Evolutionary conservation across 2,113 vertebrate species (phyloP).

Genomic region (Pseudorhombus dupliciocellatus): DNA sequence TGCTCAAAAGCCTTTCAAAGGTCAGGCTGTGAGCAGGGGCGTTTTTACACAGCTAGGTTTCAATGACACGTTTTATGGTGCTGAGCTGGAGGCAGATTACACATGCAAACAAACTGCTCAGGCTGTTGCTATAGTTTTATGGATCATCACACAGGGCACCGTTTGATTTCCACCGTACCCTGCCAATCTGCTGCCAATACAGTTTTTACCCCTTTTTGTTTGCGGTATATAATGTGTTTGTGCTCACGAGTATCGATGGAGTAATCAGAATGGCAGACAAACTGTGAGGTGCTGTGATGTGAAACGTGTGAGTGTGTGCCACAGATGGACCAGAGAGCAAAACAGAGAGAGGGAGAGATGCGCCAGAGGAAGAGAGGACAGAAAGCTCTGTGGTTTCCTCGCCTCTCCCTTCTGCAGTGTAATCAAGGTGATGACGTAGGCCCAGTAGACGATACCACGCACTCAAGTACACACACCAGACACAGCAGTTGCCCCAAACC

Average conservation of each 20-base stretch:
- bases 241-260: neutral
- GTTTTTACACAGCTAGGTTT: conserved; percentile 30
- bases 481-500: conserved; percentile 39
- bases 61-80: conserved; percentile 32
- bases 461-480: conserved; percentile 22
- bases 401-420: conserved; percentile 49
- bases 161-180: conserved; percentile 38
- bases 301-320: conserved; percentile 32
- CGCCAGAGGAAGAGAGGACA: conserved; percentile 30
- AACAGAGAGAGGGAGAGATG: conserved; percentile 18
- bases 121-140: conserved; percentile 19
- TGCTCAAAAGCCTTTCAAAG: conserved; percentile 43
- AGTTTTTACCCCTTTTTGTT: conserved; percentile 15
- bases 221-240: neutral
- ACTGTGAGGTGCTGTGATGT: conserved; percentile 12
- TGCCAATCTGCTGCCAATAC: neutral
- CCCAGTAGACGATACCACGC: conserved; percentile 31
- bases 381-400: conserved; percentile 71
- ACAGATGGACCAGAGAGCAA: conserved; percentile 6
- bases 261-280: conserved; percentile 6
- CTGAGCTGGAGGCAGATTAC: conserved; percentile 11
- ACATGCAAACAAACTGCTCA: conserved; percentile 4
- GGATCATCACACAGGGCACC: neutral
- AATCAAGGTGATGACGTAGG: conserved; percentile 66
- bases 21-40: conserved; percentile 16